These are phyloP conservation scores for Euwallacea similis DNA, from an alignment of 1,140 invertebrate species.

Conservation along the genomic window DNA sequence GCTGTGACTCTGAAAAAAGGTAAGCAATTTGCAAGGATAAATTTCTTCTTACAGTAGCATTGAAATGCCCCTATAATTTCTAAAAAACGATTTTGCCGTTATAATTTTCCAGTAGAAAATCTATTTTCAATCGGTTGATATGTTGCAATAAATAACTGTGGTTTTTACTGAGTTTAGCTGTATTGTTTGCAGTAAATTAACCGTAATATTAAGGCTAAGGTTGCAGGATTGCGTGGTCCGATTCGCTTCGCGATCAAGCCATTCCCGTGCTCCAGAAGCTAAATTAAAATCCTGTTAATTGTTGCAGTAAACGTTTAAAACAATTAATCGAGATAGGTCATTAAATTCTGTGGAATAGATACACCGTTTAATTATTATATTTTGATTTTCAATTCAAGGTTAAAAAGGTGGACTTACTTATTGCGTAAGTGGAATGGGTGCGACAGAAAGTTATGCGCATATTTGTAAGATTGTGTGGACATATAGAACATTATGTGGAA, in stretches of 20 bases:
- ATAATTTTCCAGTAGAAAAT: neutral
- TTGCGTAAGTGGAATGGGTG: too few species aligned
- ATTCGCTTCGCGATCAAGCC: too few species aligned
- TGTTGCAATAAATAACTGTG: neutral
- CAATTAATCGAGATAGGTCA: too few species aligned
- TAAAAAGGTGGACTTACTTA: too few species aligned
- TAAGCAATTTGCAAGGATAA: conserved; percentile 13
- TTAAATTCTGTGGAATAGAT: too few species aligned
- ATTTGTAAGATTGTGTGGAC: neutral
- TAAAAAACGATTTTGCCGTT: neutral
- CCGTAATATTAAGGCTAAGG: neutral
- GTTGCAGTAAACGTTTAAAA: too few species aligned
- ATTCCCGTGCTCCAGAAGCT: neutral
- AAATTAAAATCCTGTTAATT: too few species aligned
- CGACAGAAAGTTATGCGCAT: too few species aligned
- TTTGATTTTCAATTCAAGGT: too few species aligned
- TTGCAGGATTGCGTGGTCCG: too few species aligned
- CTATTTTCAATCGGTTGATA: neutral
- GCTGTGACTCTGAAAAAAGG: conserved; percentile 41
- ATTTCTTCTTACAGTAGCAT: neutral
- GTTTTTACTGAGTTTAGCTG: conserved; percentile 12
- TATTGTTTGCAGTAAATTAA: neutral
- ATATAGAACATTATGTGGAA: neutral
- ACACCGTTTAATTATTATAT: too few species aligned
- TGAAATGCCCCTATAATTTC: neutral